phyloP scores from a whole-genome alignment of 2,113 vertebrate species.

The Pygathrix nemaeus region DNA sequence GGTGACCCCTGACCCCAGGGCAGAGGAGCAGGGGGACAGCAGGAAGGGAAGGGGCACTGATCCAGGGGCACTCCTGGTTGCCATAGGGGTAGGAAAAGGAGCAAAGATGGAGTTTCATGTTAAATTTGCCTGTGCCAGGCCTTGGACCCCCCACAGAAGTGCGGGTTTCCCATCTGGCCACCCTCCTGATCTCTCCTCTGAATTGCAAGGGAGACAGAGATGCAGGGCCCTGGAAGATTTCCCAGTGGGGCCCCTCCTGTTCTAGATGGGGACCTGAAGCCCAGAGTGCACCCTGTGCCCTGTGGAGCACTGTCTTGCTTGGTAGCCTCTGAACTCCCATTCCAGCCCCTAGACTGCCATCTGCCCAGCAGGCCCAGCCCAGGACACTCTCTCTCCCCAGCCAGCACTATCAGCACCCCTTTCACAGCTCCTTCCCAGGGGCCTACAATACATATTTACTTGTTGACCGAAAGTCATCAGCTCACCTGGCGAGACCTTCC shows the following conservation, averaged over 20 bases:
- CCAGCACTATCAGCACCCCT: neutral
- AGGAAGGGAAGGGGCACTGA: no score
- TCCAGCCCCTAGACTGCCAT: neutral
- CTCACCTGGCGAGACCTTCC: neutral
- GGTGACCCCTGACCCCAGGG: neutral
- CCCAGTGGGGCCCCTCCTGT: neutral
- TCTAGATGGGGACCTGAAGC: neutral
- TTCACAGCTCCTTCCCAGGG: neutral
- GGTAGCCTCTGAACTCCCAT: neutral
- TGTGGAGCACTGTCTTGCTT: neutral
- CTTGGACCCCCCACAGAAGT: fast-evolving
- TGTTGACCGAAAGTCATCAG: neutral
- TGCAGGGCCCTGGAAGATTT: neutral
- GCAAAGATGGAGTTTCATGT: neutral
- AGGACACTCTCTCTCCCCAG: fast-evolving
- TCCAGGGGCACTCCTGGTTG: neutral
- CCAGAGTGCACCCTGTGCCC: neutral
- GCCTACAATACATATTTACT: neutral
- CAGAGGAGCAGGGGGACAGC: neutral
- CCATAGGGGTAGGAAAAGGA: neutral
- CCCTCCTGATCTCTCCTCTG: neutral
- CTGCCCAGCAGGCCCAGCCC: neutral
- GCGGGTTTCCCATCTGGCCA: neutral
- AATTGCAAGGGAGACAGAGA: neutral
- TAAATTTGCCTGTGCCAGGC: neutral